Base-by-base conservation (phyloP, 2,888 invertebrate species). In the Hemithea aestivaria region DNA sequence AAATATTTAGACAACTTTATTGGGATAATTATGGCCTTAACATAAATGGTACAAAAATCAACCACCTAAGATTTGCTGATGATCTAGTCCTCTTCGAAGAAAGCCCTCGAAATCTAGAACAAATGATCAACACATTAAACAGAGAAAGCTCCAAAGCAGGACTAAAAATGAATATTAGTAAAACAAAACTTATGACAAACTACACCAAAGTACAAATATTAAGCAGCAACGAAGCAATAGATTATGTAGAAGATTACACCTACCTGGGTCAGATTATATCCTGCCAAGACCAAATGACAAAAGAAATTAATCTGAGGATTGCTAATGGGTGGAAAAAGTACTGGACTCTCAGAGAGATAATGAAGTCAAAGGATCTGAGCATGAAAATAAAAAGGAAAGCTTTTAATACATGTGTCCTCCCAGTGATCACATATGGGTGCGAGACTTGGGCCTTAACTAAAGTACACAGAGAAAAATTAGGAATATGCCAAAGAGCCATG, bases 251-350 rank as follows among this genome's bases (percentile, higher is more conserved):
- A 4, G 16, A 16, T 2, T 16, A 16, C 5, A 16, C 16, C 16
- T 16, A 16, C 16, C 1, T 5, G 11, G 10, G 30, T 9, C 36
- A 36, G n/a, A 30, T 36, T 7, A 36, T 36, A 6, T 24, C 35
- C 2, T 10, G 6, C 3, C 21, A 12, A 11, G 36, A 35, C 20
- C 34, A 27, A 21, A 35, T 27, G n/a, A 31, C 5, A 6, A 37
- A 40, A 27, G 40, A 37, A 40, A 24, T 45, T 7, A 36, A 40
- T n/a, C 44, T 21, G 33, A 10, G 40, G 27, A 48, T 46, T 39
- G 48, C 44, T 1, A 48, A 39, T 20, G 33, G 40, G 6, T 53
- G 50, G 48, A 43, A 40, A 39, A 45, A 33, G 30, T 51, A 42
- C 34, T 38, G 31, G 20, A 7, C 39, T 1, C 10, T 44, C 20